Evolutionary conservation across 2,797 vertebrate genomes (phyloP).

Genomic region (Xenops minutus): DNA sequence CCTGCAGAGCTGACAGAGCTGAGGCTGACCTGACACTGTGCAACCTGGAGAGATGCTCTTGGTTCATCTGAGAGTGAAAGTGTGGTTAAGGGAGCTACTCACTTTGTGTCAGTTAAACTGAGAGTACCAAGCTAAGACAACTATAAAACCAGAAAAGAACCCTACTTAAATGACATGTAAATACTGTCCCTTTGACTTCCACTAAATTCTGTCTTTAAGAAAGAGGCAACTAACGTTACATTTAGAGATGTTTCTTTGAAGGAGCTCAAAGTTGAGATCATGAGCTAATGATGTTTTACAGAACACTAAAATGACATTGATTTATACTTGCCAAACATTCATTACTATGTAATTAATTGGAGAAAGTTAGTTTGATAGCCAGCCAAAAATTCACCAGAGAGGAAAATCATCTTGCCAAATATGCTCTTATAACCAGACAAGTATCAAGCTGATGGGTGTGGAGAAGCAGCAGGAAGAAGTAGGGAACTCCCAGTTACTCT

Average conservation of each 20-base stretch:
- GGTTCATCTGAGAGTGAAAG: background rate
- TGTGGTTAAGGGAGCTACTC: background rate
- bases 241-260: background rate
- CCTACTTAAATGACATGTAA: background rate
- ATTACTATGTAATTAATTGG: conserved; percentile 13
- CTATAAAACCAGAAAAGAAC: background rate
- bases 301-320: background rate
- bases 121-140: background rate
- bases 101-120: background rate
- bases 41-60: background rate
- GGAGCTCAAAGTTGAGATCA: background rate
- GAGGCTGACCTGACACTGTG: background rate
- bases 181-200: background rate
- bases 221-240: background rate
- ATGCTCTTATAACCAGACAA: conserved; percentile 18
- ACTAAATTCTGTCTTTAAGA: background rate
- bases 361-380: background rate
- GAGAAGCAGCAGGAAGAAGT: background rate
- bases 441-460: conserved; percentile 10
- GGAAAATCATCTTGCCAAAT: conserved; percentile 46
- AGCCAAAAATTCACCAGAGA: conserved; percentile 32
- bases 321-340: background rate
- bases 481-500: conserved; percentile 23
- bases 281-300: background rate
- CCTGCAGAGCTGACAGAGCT: background rate